phyloP scores from a whole-genome alignment of 2,888 invertebrate genomes.

The Cetonia aurata region DNA sequence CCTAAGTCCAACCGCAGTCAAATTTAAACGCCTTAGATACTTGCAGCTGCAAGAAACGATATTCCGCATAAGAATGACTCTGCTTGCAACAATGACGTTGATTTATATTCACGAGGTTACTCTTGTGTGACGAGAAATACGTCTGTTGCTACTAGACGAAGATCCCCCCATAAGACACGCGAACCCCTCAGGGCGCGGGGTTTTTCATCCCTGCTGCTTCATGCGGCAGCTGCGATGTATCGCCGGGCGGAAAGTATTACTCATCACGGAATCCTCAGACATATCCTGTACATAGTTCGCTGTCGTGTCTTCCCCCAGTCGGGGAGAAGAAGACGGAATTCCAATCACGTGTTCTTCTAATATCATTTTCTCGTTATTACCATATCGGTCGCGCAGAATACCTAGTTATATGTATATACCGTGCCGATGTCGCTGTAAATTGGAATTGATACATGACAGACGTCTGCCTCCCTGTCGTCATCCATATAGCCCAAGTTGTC shows the following conservation, averaged over 20 bases:
- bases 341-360: slow-evolving; percentile 60
- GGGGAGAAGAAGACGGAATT: slow-evolving; percentile 30
- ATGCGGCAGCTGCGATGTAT: slow-evolving; percentile 2
- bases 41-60: too few relatives aligned
- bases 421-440: slow-evolving; percentile 56
- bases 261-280: slow-evolving; percentile 27
- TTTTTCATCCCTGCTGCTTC: slow-evolving; percentile 19
- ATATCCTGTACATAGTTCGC: slow-evolving; percentile 5
- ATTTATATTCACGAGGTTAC: slow-evolving; percentile 58
- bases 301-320: neutral
- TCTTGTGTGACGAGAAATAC: slow-evolving; percentile 45
- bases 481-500: neutral
- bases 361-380: slow-evolving; percentile 65
- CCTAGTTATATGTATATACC: slow-evolving; percentile 58
- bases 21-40: too few relatives aligned
- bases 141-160: slow-evolving; percentile 11
- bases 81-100: slow-evolving; percentile 53
- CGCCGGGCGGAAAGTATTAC: slow-evolving; percentile 25
- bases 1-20: too few relatives aligned
- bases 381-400: slow-evolving; percentile 63
- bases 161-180: neutral
- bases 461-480: slow-evolving; percentile 6
- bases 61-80: too few relatives aligned
- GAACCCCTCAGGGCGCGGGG: slow-evolving; percentile 8
- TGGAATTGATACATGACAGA: slow-evolving; percentile 52